phyloP scores from a whole-genome alignment of 1,140 invertebrate species.

The Eumaeus atala region DNA sequence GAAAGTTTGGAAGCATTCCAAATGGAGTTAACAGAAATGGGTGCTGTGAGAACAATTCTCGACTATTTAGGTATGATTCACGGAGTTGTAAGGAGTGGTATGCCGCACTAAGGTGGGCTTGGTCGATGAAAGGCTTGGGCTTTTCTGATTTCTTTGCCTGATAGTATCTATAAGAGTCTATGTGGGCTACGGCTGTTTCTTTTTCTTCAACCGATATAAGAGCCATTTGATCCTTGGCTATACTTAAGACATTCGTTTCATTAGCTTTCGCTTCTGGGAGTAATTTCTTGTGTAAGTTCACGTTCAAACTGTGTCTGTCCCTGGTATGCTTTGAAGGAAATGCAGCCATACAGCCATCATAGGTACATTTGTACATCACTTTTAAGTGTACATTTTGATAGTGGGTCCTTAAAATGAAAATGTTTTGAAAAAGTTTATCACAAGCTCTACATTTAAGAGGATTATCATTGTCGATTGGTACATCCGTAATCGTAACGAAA shows the following conservation, averaged over 20 bases:
- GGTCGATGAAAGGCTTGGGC: constrained; percentile 43
- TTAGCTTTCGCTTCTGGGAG: constrained; percentile 75
- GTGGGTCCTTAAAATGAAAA: constrained; percentile 96
- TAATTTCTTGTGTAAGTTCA: constrained; percentile 92
- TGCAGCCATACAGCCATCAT: constrained; percentile 96
- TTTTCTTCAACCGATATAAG: constrained; percentile 81
- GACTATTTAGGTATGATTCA: constrained; percentile 59
- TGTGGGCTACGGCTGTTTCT: constrained; percentile 74
- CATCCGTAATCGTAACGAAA: constrained; percentile 83
- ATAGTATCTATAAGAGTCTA: constrained; percentile 64
- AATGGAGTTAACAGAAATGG: constrained; percentile 69
- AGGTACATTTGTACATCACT: constrained; percentile 95
- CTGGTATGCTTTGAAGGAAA: constrained; percentile 96
- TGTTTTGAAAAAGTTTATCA: constrained; percentile 95
- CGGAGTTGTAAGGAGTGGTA: constrained; percentile 60
- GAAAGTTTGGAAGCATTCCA: constrained; percentile 69
- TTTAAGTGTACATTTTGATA: constrained; percentile 97
- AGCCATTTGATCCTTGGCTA: constrained; percentile 81
- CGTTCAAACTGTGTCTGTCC: constrained; percentile 93
- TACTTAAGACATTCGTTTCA: constrained; percentile 58
- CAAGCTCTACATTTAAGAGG: constrained; percentile 92
- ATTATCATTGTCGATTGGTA: constrained; percentile 86
- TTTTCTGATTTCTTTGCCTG: constrained; percentile 54
- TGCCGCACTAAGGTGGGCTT: constrained; percentile 43
- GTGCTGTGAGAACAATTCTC: constrained; percentile 61